These are phyloP conservation scores for Odontothrips loti DNA, from an alignment of 2,888 invertebrate genomes.

Conservation along the genomic window DNA sequence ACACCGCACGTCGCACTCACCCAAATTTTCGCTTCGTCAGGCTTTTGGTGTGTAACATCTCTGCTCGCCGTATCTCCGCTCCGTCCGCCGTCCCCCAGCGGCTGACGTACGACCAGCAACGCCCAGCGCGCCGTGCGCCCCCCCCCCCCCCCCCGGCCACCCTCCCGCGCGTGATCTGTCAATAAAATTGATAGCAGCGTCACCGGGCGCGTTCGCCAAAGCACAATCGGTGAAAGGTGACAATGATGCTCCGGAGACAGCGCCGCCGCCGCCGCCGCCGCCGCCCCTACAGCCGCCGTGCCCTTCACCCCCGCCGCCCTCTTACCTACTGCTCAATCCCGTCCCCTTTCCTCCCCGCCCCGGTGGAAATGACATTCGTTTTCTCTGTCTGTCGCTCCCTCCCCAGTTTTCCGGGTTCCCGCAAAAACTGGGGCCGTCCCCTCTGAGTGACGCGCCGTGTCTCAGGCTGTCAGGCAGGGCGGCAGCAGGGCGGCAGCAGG, in stretches of 20 bases:
- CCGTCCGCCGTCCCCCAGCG: neutral
- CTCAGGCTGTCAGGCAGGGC: too few relatives aligned
- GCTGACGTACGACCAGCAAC: too few relatives aligned
- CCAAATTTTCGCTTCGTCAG: slow-evolving; percentile 2
- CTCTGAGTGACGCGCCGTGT: too few relatives aligned
- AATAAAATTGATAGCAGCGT: slow-evolving; percentile 12
- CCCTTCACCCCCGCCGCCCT: neutral
- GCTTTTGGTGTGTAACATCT: neutral
- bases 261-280: neutral
- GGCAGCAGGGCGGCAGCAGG: too few relatives aligned
- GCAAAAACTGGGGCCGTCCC: too few relatives aligned
- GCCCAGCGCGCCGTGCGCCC: too few relatives aligned
- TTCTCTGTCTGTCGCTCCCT: too few relatives aligned
- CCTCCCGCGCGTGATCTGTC: slow-evolving; percentile 1
- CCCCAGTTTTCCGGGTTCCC: too few relatives aligned
- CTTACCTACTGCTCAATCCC: neutral
- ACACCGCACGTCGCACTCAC: neutral
- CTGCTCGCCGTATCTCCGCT: neutral
- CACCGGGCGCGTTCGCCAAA: neutral
- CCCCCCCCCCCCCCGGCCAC: too few relatives aligned
- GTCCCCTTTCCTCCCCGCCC: neutral
- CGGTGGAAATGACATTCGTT: neutral
- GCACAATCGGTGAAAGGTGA: slow-evolving; percentile 22
- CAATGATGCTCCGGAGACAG: neutral
- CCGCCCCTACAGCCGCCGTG: neutral